These are phyloP conservation scores for Orestias chungarensis DNA, from an alignment of 2,797 vertebrate species.

Conservation along the genomic window DNA sequence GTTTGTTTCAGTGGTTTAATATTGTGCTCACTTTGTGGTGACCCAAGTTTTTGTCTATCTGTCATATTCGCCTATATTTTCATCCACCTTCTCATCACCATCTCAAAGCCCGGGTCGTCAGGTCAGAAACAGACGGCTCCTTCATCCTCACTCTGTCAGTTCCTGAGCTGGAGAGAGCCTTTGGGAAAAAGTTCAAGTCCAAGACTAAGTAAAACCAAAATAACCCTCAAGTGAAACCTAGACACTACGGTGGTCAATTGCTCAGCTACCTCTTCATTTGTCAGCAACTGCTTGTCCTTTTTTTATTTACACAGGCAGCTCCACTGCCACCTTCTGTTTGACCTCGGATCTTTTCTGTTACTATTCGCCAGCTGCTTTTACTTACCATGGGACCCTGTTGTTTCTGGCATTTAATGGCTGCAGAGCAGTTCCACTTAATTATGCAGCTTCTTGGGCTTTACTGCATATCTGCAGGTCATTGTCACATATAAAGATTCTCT, in stretches of 20 bases:
- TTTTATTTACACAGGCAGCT: slow-evolving; percentile 20
- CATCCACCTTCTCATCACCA: slow-evolving; percentile 20
- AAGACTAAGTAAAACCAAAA: slow-evolving; percentile 79
- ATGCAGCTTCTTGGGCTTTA: slow-evolving; percentile 8
- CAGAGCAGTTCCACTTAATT: not conserved
- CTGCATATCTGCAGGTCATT: slow-evolving; percentile 4
- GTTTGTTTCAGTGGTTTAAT: not conserved
- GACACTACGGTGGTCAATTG: slow-evolving; percentile 16
- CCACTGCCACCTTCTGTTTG: slow-evolving; percentile 37
- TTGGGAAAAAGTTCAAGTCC: slow-evolving; percentile 84
- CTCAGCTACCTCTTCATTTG: slow-evolving; percentile 44
- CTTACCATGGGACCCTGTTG: slow-evolving; percentile 5
- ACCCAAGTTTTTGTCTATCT: slow-evolving; percentile 14
- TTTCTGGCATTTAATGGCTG: not conserved
- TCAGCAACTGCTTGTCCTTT: slow-evolving; percentile 32
- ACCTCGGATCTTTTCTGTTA: slow-evolving; percentile 22
- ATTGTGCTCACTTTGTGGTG: not conserved
- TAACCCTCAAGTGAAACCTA: slow-evolving; percentile 1
- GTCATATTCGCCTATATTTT: slow-evolving; percentile 39
- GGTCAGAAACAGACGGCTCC: slow-evolving; percentile 79
- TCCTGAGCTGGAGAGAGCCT: slow-evolving; percentile 83
- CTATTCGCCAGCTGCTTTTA: slow-evolving; percentile 33
- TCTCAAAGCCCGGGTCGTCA: slow-evolving; percentile 80
- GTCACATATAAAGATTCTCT: not conserved
- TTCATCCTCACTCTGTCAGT: slow-evolving; percentile 85